A percentile compares a stretch with the other conserved stretches of the same genome.
Conservation (phyloP, 1,140 invertebrate species). For the Cydia strobilella region DNA sequence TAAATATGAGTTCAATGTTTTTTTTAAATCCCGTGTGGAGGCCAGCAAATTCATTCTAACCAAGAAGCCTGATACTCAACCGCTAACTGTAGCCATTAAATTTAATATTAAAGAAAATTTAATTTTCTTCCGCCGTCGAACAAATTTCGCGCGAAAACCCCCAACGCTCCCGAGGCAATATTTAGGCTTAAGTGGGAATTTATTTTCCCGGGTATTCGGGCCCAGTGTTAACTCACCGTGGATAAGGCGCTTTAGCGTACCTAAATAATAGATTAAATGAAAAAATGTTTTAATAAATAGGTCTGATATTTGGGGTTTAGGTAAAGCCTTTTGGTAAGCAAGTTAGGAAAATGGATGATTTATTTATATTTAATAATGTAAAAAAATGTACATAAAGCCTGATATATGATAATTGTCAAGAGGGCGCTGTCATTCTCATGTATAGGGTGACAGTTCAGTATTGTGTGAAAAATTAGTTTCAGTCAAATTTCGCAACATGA, state of each 20-base stretch:
- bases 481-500: too few relatives aligned
- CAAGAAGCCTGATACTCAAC: background rate
- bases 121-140: slow-evolving; percentile 42
- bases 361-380: too few relatives aligned
- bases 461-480: too few relatives aligned
- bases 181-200: slow-evolving; percentile 48
- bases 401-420: too few relatives aligned
- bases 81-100: slow-evolving; percentile 20
- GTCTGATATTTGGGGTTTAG: background rate
- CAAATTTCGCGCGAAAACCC: slow-evolving; percentile 42
- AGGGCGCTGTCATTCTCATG: too few relatives aligned
- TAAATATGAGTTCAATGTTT: too few relatives aligned
- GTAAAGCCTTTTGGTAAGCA: background rate
- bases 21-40: too few relatives aligned
- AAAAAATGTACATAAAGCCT: too few relatives aligned
- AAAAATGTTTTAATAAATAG: slow-evolving; percentile 4
- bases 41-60: background rate
- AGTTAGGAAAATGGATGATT: background rate
- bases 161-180: slow-evolving; percentile 41
- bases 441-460: too few relatives aligned
- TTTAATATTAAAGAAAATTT: slow-evolving; percentile 46
- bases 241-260: slow-evolving; percentile 20
- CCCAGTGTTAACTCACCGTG: background rate
- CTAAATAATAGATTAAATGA: slow-evolving; percentile 23
- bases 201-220: slow-evolving; percentile 36